Evolutionary conservation across 2,888 invertebrate genomes (phyloP).

Genomic region (Caenorhabditis angaria): DNA sequence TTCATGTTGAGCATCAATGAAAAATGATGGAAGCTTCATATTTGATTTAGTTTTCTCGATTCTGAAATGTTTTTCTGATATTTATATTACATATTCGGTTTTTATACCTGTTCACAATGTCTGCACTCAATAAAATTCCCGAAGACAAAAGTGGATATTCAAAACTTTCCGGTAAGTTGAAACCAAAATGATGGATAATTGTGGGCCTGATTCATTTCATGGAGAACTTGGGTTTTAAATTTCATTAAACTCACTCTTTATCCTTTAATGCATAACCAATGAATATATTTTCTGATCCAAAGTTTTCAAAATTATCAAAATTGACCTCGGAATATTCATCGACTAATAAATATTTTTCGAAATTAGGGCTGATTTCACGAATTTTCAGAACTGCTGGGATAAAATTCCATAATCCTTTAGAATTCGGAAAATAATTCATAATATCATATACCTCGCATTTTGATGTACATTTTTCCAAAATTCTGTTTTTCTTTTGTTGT

Average conservation of each 20-base stretch:
- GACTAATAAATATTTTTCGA: conserved; percentile 24
- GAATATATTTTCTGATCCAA: conserved; percentile 13
- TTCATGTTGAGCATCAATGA: conserved; percentile 83
- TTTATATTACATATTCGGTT: no score
- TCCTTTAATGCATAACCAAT: conserved; percentile 54
- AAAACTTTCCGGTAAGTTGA: conserved; percentile 74
- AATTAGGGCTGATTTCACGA: neutral
- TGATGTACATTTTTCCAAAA: conserved; percentile 3
- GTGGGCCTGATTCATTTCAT: conserved; percentile 79
- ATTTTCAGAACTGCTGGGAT: conserved; percentile 21
- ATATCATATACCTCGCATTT: conserved; percentile 21
- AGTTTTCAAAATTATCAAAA: conserved; percentile 8
- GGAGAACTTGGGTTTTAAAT: neutral
- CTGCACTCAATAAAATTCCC: conserved; percentile 13
- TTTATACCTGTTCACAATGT: neutral
- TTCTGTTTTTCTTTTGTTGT: neutral
- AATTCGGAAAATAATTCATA: conserved; percentile 15
- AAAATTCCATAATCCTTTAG: conserved; percentile 34
- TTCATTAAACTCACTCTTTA: conserved; percentile 75
- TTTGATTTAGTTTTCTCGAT: conserved; percentile 7
- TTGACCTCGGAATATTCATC: conserved; percentile 25
- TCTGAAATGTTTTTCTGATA: no score
- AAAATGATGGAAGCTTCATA: conserved; percentile 75
- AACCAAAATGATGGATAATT: conserved; percentile 87
- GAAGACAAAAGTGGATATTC: conserved; percentile 29